Evolutionary conservation across 2,888 invertebrate genomes (phyloP), one percentile per base, ranked within the genome.

Genomic region (Portevinia maculata): DNA sequence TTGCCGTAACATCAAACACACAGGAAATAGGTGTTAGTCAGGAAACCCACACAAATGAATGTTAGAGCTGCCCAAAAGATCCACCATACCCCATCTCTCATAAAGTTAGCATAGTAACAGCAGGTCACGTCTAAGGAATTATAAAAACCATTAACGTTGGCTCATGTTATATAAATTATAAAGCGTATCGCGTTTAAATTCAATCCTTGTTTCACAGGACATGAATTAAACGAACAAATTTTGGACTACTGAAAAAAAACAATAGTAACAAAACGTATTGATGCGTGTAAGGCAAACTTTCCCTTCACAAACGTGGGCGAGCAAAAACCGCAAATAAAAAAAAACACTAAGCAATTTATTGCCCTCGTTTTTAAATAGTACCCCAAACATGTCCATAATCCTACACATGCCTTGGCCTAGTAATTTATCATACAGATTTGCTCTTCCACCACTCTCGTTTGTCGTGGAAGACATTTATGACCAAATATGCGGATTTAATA

Each of bases 401-500:
- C 41, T 30, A 19, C 19, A 7, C 15, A 24, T 5, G 24, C 8
- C 28, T 11, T 50, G 24, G 6, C 2, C 15, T 24, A 28, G 52
- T 34, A 32, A 71, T 62, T 52, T 71, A 60, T 52, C 41, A 71
- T 28, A 15, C 9, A 32, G 21, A 60, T 60, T 52, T 71, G 28
- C 17, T 44, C 15, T 53, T 13, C 28, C 24, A 24, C 46, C 5
- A 24, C 24, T 8, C 5, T 44, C 21, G 6, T 3, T 44, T 44
- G 13, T 19, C 48, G 57, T 30, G 39, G 48, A 3, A 46, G 48
- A 64, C 57, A 21, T 65, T 64, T 74, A 64, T 74, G 34, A 48
- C 48, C 28, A 28, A 28, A 74, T 57, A 50, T 41, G 57, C 46
- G 73, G 30, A 74, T 74, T 74, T 64, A 74, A 64, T 74, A 55